Evolutionary conservation across 2,113 vertebrate genomes (phyloP), one percentile per base, ranked within the genome.

Genomic region (Oncorhynchus clarkii): DNA sequence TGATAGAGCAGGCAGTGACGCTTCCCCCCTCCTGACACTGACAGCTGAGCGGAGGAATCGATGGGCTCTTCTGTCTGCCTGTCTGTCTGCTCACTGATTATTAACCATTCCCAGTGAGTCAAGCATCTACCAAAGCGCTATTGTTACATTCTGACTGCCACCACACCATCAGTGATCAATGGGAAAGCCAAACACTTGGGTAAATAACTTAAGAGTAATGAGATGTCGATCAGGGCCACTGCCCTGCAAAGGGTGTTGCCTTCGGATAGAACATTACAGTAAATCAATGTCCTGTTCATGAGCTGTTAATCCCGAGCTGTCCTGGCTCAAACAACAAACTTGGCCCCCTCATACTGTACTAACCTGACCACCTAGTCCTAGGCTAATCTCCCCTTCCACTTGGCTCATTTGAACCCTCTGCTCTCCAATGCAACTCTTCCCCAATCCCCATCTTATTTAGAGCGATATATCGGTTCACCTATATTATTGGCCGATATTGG

Each of bases 51-150:
- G 5, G 29, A 67, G 29, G 29, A 67, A 9, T 67, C 14, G 5
- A 16, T 31, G 5, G 29, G 5, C 16, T 67, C 4, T 24, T 67
- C 66, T 67, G 27, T 29, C 26, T 29, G 45, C 14, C 13, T 14
- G 45, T 51, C 13, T 14, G 49, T 54, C 51, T 54, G 51, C 51
- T 54, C 51, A 54, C 51, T 54, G 59, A 20, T 8, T 51, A 71
- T 27, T 67, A 84, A 73, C 78, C 70, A 84, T 45, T 74, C 79
- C 71, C 66, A 59, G 12, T 76, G 67, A 18, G 39, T 70, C 62
- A 39, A 16, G 18, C 22, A 7, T 76, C 75, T 8, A 27, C 20
- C 34, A 18, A 4, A 69, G 6, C 39, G 18, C 45, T 20, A 5
- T 48, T 49, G n/a, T 49, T 48, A 70, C 3, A 24, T n/a, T 64